These are phyloP conservation scores for Boloria selene DNA, from an alignment of 2,888 invertebrate genomes.

Conservation along the genomic window DNA sequence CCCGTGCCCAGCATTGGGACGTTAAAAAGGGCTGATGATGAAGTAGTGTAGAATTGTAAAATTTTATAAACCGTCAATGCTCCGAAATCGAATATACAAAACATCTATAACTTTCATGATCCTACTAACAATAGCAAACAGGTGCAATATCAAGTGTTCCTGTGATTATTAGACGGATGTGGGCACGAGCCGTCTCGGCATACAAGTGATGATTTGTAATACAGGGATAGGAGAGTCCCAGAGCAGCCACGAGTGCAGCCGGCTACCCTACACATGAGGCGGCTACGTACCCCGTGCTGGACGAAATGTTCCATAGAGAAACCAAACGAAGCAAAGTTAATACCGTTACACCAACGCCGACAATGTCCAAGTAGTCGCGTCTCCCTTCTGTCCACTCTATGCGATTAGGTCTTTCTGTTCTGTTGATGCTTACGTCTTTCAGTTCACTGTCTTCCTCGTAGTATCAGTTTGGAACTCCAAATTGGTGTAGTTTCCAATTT, in stretches of 20 bases:
- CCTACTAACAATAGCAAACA: conserved; percentile 23
- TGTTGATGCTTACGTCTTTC: conserved; percentile 72
- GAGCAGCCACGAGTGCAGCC: conserved; percentile 73
- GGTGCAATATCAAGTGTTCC: conserved; percentile 36
- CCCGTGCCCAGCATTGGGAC: no score
- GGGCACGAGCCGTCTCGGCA: conserved; percentile 43
- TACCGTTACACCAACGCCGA: conserved; percentile 77
- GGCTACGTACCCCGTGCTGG: conserved; percentile 91
- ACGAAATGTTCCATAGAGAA: conserved; percentile 87
- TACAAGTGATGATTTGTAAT: conserved; percentile 76
- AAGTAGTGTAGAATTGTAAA: background rate
- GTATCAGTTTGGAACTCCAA: conserved; percentile 52
- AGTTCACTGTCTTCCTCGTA: conserved; percentile 68
- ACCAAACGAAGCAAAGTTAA: conserved; percentile 85
- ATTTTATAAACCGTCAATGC: conserved; percentile 23
- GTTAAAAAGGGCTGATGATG: no score
- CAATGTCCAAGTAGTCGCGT: conserved; percentile 80
- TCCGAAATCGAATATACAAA: conserved; percentile 36
- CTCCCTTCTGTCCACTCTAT: conserved; percentile 79
- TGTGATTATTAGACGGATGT: conserved; percentile 25
- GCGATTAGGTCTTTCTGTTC: conserved; percentile 80
- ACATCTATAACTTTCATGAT: conserved; percentile 25
- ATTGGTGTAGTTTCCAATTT: conserved; percentile 29
- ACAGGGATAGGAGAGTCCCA: conserved; percentile 80
- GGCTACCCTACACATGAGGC: conserved; percentile 85